Conservation (phyloP, 37 sponge, comb jelly and placozoan species). For the Crambe crambe region DNA sequence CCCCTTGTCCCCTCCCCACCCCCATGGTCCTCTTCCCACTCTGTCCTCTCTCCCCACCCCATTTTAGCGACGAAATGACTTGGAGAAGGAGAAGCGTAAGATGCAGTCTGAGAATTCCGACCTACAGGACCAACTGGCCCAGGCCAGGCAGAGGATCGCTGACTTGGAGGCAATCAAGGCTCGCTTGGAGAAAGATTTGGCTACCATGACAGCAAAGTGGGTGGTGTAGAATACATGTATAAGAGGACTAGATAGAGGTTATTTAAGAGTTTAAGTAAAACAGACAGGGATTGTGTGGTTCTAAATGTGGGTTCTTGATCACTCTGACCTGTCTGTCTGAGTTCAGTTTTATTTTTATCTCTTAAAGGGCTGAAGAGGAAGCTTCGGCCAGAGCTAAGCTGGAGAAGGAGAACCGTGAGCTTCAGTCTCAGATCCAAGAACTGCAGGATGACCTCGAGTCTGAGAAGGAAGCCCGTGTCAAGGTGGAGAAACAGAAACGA, state of each 20-base stretch:
- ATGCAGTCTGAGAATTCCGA: slow-evolving; percentile 75
- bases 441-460: slow-evolving; percentile 93
- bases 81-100: slow-evolving; percentile 90
- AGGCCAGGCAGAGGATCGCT: slow-evolving; percentile 73
- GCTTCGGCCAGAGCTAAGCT: slow-evolving; percentile 63
- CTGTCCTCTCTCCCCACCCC: too few relatives aligned
- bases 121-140: slow-evolving; percentile 83
- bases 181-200: slow-evolving; percentile 73
- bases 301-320: too few relatives aligned
- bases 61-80: slow-evolving; percentile 72
- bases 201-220: slow-evolving; percentile 56
- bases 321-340: too few relatives aligned
- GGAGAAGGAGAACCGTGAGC: slow-evolving; percentile 91
- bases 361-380: slow-evolving; percentile 85
- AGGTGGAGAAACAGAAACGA: slow-evolving; percentile 71
- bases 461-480: slow-evolving; percentile 72
- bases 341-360: neutral
- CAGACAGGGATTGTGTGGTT: too few relatives aligned
- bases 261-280: too few relatives aligned
- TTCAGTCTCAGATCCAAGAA: slow-evolving; percentile 80
- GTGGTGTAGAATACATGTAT: too few relatives aligned
- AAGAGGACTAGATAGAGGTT: neutral
- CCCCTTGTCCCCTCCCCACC: too few relatives aligned
- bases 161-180: slow-evolving; percentile 69
- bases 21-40: too few relatives aligned